Conservation (phyloP, 2,797 vertebrate genomes). For the Pseudochirops cupreus region DNA sequence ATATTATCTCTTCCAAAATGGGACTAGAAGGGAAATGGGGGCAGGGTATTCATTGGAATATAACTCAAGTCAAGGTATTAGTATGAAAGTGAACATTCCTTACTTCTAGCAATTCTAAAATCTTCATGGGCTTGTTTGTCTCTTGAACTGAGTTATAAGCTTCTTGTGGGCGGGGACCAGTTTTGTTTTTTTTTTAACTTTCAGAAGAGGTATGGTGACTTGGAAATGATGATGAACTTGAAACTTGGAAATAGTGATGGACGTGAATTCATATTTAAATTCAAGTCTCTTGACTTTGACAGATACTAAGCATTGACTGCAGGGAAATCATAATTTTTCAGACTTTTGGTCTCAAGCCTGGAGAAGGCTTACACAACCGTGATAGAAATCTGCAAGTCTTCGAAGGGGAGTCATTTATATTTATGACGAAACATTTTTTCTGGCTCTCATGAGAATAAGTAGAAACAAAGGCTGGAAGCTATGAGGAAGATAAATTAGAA, state of each 20-base stretch:
- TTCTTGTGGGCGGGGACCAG: background rate
- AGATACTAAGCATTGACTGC: too few relatives aligned
- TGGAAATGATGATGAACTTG: background rate
- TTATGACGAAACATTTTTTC: background rate
- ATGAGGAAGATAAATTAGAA: background rate
- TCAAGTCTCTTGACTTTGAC: background rate
- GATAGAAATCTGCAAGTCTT: background rate
- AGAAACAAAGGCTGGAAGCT: background rate
- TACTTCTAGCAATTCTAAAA: background rate
- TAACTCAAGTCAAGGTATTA: background rate
- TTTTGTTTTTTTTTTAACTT: background rate
- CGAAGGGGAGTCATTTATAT: background rate
- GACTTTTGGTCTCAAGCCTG: background rate
- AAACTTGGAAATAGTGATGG: background rate
- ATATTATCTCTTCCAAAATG: background rate
- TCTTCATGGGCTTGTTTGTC: background rate
- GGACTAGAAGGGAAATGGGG: background rate
- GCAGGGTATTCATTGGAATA: background rate
- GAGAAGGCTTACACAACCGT: background rate
- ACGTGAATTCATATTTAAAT: background rate
- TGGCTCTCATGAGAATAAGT: background rate
- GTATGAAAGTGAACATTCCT: background rate
- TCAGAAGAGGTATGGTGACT: background rate
- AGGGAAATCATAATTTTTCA: background rate
- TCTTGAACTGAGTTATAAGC: background rate